These are phyloP conservation scores for Tympanoctomys barrerae DNA, from an alignment of 2,797 vertebrate species.

Conservation along the genomic window DNA sequence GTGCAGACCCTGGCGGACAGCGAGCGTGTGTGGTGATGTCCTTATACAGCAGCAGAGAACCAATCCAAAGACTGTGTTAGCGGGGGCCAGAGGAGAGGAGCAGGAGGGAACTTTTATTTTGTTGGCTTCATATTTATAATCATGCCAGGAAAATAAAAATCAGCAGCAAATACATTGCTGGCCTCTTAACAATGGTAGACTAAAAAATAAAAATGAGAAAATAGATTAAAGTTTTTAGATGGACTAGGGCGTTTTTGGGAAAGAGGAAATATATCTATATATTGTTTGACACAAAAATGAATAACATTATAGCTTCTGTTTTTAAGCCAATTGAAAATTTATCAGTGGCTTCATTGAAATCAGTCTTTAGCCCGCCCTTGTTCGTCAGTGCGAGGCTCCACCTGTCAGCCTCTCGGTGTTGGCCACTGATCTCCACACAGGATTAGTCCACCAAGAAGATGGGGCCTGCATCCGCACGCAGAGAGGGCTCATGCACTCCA, in stretches of 20 bases:
- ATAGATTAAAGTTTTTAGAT: background rate
- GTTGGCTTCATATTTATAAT: background rate
- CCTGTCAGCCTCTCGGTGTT: background rate
- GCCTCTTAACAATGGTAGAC: background rate
- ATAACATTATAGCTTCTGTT: background rate
- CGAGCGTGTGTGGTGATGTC: background rate
- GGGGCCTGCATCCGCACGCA: background rate
- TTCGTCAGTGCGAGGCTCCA: background rate
- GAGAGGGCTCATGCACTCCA: background rate
- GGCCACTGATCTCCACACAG: background rate
- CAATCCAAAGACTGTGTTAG: background rate
- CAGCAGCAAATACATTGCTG: background rate
- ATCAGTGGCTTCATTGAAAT: background rate
- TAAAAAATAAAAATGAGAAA: background rate
- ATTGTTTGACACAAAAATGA: background rate
- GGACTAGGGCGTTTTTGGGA: background rate
- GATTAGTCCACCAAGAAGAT: background rate
- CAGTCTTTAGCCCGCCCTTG: background rate
- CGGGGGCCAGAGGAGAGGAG: background rate
- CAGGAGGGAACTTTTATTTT: background rate
- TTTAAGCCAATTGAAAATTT: slow-evolving; percentile 17
- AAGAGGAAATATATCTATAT: background rate
- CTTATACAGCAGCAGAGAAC: background rate
- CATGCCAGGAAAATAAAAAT: background rate
- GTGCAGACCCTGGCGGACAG: background rate